phyloP scores from a whole-genome alignment of 2,888 invertebrate species.

The Dynastes tityus region DNA sequence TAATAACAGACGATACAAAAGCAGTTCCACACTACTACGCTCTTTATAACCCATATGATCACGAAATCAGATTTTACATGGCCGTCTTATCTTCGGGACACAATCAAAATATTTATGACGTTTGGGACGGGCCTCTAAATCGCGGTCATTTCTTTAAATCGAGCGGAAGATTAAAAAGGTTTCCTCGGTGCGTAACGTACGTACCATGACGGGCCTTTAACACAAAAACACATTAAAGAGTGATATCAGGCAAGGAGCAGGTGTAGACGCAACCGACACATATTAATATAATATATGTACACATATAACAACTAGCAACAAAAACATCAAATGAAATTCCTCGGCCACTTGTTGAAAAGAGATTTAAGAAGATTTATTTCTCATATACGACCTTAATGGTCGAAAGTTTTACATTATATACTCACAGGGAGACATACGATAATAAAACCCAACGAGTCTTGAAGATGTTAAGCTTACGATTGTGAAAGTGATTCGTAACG shows the following conservation, averaged over 20 bases:
- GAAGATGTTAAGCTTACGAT: neutral
- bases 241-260: conserved; percentile 29
- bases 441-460: conserved; percentile 10
- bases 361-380: conserved; percentile 36
- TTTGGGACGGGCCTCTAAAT: conserved; percentile 23
- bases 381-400: conserved; percentile 19
- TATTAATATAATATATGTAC: conserved; percentile 19
- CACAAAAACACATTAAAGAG: conserved; percentile 8
- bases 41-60: conserved; percentile 15
- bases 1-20: conserved; percentile 4
- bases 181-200: conserved; percentile 27
- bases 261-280: conserved; percentile 4
- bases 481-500: conserved; percentile 16
- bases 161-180: conserved; percentile 32
- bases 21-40: neutral
- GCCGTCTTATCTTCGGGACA: conserved; percentile 16
- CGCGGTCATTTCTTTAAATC: conserved; percentile 35
- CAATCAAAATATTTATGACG: conserved; percentile 39
- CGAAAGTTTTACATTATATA: conserved; percentile 25
- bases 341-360: conserved; percentile 29
- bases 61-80: conserved; percentile 26
- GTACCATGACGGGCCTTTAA: conserved; percentile 12
- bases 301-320: conserved; percentile 10
- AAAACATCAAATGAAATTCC: conserved; percentile 12
- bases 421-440: neutral